These are phyloP conservation scores for Mormyrus lacerda DNA, from an alignment of 2,113 vertebrate species.

Conservation along the genomic window DNA sequence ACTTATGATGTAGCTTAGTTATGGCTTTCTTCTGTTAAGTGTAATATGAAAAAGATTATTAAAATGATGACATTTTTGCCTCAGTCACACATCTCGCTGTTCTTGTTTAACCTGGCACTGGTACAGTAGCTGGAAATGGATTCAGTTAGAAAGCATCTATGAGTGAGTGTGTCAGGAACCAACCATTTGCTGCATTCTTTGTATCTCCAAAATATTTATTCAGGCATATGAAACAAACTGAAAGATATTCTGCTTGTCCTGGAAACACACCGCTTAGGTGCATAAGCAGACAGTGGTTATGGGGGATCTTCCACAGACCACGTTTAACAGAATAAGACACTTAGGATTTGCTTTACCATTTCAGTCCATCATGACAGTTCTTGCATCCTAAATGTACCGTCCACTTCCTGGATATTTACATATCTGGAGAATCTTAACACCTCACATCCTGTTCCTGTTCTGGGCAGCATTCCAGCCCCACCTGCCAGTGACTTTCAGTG, in stretches of 20 bases:
- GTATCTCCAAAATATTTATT: conserved; percentile 23
- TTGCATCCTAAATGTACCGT: neutral
- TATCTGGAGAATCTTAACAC: neutral
- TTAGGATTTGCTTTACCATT: neutral
- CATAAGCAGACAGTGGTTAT: neutral
- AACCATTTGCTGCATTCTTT: neutral
- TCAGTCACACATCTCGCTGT: neutral
- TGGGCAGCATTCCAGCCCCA: neutral
- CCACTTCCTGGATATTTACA: neutral
- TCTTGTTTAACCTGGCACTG: neutral
- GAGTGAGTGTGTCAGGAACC: neutral
- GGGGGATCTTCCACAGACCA: neutral
- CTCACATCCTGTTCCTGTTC: neutral
- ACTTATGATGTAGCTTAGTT: neutral
- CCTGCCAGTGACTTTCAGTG: conserved; percentile 15
- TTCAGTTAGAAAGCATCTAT: neutral
- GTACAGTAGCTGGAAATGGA: neutral
- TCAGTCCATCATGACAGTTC: neutral
- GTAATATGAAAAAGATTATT: neutral
- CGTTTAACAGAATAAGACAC: neutral
- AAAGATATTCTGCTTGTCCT: conserved; percentile 12
- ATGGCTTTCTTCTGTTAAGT: conserved; percentile 1
- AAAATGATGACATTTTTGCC: neutral
- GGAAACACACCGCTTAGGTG: neutral
- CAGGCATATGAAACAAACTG: conserved; percentile 16